Percentiles rank a stretch among this genome's conserved stretches.
These are phyloP conservation scores for Scaptomyza hsui DNA, from an alignment of 1,140 invertebrate genomes.

Conservation along the genomic window DNA sequence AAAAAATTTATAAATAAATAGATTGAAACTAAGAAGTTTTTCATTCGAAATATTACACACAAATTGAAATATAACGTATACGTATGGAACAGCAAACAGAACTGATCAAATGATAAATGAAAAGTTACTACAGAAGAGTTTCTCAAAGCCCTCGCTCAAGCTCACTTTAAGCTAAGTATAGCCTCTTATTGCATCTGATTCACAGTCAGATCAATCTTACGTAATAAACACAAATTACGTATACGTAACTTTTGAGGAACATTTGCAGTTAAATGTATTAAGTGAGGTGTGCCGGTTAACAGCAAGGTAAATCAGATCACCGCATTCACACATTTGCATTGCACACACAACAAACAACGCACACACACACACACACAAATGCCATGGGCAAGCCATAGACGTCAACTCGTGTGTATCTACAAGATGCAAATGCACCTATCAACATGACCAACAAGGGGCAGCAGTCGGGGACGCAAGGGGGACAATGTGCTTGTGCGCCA, in stretches of 20 bases:
- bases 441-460: background rate
- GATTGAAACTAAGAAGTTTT: too few species aligned
- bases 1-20: too few species aligned
- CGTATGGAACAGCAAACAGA: too few species aligned
- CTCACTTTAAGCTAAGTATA: too few species aligned
- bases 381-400: slow-evolving; percentile 6
- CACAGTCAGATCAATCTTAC: too few species aligned
- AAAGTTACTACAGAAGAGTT: too few species aligned
- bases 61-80: too few species aligned
- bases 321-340: background rate
- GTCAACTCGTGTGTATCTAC: slow-evolving; percentile 9
- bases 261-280: background rate
- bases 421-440: slow-evolving; percentile 26
- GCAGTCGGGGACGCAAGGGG: too few species aligned
- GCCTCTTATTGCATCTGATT: too few species aligned
- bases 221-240: slow-evolving; percentile 13
- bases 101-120: too few species aligned
- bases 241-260: background rate
- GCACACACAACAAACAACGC: slow-evolving; percentile 1
- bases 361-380: background rate
- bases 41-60: too few species aligned
- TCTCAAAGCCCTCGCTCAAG: too few species aligned
- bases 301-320: slow-evolving; percentile 9
- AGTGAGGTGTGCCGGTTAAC: background rate
- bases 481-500: background rate